Base-by-base conservation (phyloP, 64 coral and sea anemone species). In the Porites australiensis region DNA sequence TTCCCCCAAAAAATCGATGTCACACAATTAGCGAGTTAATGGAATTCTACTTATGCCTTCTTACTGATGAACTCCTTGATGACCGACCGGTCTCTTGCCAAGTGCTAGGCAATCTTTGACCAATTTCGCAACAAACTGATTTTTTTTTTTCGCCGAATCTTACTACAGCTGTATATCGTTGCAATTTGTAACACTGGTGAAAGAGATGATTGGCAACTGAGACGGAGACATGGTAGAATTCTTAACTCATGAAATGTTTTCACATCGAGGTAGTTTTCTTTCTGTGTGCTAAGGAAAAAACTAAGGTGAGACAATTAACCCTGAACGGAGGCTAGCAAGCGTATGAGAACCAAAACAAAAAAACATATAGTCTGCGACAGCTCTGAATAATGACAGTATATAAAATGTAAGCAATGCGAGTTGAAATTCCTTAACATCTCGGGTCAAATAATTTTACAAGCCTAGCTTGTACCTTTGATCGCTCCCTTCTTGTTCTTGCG, bases 401-500 rank as follows among this genome's bases (percentile, higher is more conserved):
- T 77, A 50, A 47, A 77, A 79, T 61, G 69, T 69, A 82, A 84
- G 61, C 19, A 50, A 53, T 60, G 48, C 19, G 37, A 94, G 50
- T 82, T 64, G 47, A 53, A 94, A 68, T 89, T 83, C 69, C 72
- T 76, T 57, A 82, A 89, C 65, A 75, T 64, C 13, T 89, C 10
- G 19, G 75, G 72, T 78, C 75, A 65, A 73, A 54, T 58, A 16
- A 88, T 53, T 57, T 21, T 68, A 50, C 45, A 14, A 2, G 47
- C 67, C 18, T 84, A 45, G 45, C 16, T 87, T 51, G 83, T 97
- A 97, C 95, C 95, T 91, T 93, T 79, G 77, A 94, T 59, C 27
- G 95, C 87, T n/a, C 82, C 88, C 57, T 94, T 94, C 59, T 91
- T 94, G 82, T 90, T 93, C 89, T 94, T 97, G 75, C 95, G 88